phyloP scores from a whole-genome alignment of 2,888 invertebrate species.

The Perithous albicinctus region DNA sequence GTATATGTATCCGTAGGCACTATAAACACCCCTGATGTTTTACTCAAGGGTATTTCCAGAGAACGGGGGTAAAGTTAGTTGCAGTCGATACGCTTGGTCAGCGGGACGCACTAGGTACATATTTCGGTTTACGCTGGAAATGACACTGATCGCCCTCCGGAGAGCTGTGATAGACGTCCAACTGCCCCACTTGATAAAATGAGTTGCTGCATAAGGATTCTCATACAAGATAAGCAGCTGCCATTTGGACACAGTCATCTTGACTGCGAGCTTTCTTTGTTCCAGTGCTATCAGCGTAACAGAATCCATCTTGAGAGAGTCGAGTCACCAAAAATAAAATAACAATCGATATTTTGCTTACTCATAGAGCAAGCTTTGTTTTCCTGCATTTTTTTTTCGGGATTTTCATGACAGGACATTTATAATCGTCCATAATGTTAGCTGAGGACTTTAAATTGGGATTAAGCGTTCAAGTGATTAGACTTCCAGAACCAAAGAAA shows the following conservation, averaged over 20 bases:
- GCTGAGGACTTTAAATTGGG: neutral
- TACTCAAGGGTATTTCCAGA: conserved; percentile 39
- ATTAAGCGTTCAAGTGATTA: neutral
- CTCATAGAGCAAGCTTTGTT: too few species aligned
- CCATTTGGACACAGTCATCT: neutral
- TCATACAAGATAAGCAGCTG: neutral
- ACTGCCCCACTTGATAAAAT: neutral
- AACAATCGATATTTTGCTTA: too few species aligned
- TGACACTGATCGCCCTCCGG: conserved; percentile 44
- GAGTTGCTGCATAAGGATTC: neutral
- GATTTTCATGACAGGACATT: too few species aligned
- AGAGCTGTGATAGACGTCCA: too few species aligned
- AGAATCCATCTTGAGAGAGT: too few species aligned
- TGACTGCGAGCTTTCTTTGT: neutral
- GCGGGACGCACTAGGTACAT: conserved; percentile 40
- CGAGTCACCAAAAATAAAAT: too few species aligned
- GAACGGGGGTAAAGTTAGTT: conserved; percentile 24
- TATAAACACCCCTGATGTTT: conserved; percentile 16
- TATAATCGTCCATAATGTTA: too few species aligned
- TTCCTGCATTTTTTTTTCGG: too few species aligned
- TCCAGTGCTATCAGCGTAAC: neutral
- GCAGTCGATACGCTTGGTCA: conserved; percentile 24
- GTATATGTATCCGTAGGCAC: conserved; percentile 23
- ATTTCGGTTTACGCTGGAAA: conserved; percentile 57
- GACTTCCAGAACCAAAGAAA: neutral